Evolutionary conservation across 2,888 invertebrate species (phyloP).

Genomic region (Agrochola litura): DNA sequence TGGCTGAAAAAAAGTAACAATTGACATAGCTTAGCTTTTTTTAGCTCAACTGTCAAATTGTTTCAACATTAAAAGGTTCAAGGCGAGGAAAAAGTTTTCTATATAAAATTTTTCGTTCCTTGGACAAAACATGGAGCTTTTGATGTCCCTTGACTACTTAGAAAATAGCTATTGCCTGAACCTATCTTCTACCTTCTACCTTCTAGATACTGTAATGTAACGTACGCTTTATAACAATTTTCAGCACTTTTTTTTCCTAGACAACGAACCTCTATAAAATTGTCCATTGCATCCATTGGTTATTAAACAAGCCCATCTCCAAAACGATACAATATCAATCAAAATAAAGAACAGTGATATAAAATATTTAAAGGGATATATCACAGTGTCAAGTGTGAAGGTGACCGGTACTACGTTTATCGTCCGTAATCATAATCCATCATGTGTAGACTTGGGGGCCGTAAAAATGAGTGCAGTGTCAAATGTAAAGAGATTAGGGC

Average conservation of each 20-base stretch:
- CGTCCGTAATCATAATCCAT: constrained; percentile 83
- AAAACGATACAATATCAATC: constrained; percentile 70
- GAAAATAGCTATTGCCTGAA: neutral
- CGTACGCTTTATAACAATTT: neutral
- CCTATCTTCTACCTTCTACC: neutral
- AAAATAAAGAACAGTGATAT: constrained; percentile 67
- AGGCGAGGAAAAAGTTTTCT: neutral
- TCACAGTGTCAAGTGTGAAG: constrained; percentile 82
- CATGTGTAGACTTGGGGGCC: constrained; percentile 66
- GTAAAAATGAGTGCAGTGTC: constrained; percentile 72
- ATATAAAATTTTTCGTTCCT: no score
- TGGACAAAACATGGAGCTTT: no score
- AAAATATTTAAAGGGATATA: constrained; percentile 78
- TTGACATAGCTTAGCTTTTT: no score
- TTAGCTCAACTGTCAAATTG: no score
- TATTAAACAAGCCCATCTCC: constrained; percentile 25
- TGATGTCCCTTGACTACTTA: neutral
- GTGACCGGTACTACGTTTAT: constrained; percentile 73
- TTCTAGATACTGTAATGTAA: neutral
- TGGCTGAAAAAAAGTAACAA: no score
- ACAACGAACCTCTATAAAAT: neutral
- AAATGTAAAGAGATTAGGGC: constrained; percentile 76
- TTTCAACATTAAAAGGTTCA: neutral
- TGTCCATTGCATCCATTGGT: neutral
- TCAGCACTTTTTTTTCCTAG: no score